These are phyloP conservation scores for Elanoides forficatus DNA, from an alignment of 2,113 vertebrate species.

Conservation along the genomic window DNA sequence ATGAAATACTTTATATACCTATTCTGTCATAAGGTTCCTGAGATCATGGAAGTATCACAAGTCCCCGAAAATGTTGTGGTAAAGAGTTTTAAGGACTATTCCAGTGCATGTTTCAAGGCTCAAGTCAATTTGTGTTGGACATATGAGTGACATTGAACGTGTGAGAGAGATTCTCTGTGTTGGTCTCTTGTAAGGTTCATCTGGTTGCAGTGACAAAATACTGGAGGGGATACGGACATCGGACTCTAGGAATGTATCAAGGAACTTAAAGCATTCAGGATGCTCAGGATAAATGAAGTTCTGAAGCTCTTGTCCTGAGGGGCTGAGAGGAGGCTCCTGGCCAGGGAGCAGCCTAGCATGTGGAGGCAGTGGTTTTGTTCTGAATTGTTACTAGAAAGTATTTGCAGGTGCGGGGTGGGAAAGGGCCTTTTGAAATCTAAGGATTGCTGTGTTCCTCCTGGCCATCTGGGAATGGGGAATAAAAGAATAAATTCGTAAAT, in stretches of 20 bases:
- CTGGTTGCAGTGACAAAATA: background rate
- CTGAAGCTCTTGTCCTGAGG: background rate
- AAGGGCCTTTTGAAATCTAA: background rate
- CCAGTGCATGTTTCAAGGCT: background rate
- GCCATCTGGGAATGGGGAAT: background rate
- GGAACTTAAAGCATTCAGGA: background rate
- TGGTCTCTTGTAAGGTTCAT: background rate
- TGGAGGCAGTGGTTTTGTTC: background rate
- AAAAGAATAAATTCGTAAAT: background rate
- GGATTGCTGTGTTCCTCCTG: background rate
- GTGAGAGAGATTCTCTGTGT: accelerated
- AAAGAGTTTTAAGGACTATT: background rate
- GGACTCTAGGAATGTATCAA: background rate
- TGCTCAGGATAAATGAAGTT: background rate
- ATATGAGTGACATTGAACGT: accelerated
- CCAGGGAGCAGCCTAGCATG: background rate
- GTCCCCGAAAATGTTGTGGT: background rate
- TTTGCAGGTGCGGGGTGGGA: background rate
- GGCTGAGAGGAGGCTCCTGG: background rate
- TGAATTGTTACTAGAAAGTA: background rate
- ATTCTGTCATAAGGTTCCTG: background rate
- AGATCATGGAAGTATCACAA: background rate
- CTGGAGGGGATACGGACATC: accelerated
- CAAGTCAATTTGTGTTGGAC: background rate
- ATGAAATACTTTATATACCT: background rate